Evolutionary conservation across 2,888 invertebrate species (phyloP).

Genomic region (Eristalinus aeneus): DNA sequence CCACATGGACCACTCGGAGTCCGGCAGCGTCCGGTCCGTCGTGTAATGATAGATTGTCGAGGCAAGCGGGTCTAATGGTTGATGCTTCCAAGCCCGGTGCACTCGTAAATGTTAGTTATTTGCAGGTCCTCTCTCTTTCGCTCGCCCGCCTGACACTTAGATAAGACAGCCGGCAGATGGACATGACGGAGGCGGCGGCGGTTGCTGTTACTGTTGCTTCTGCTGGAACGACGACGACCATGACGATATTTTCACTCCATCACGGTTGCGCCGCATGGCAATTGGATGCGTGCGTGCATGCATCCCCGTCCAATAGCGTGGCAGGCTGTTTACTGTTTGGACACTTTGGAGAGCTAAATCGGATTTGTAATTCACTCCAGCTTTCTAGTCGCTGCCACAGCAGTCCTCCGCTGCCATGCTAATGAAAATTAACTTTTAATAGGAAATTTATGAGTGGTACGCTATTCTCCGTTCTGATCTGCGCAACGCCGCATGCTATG

Average conservation of each 20-base stretch:
- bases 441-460: slow-evolving; percentile 67
- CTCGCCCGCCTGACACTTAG: slow-evolving; percentile 45
- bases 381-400: slow-evolving; percentile 1
- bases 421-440: slow-evolving; percentile 68
- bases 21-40: slow-evolving; percentile 55
- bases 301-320: slow-evolving; percentile 62
- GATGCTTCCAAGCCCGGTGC: slow-evolving; percentile 42
- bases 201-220: neutral
- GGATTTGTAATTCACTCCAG: slow-evolving; percentile 62
- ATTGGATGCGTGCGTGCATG: slow-evolving; percentile 70
- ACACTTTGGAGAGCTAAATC: slow-evolving; percentile 65
- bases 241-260: slow-evolving; percentile 58
- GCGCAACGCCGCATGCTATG: slow-evolving; percentile 52
- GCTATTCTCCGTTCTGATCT: slow-evolving; percentile 5
- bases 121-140: slow-evolving; percentile 49
- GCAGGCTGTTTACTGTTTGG: slow-evolving; percentile 63
- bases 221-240: neutral
- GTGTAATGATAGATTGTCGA: slow-evolving; percentile 70
- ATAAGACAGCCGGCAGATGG: slow-evolving; percentile 59
- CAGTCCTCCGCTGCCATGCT: slow-evolving; percentile 27
- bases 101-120: slow-evolving; percentile 64
- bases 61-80: slow-evolving; percentile 69
- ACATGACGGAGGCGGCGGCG: slow-evolving; percentile 2
- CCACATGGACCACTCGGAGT: neutral
- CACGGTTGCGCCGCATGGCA: slow-evolving; percentile 40